A percentile compares a stretch with the other conserved stretches of the same genome.
Evolutionary conservation across 2,888 invertebrate genomes (phyloP).

Genomic region (Diarsia brunnea): DNA sequence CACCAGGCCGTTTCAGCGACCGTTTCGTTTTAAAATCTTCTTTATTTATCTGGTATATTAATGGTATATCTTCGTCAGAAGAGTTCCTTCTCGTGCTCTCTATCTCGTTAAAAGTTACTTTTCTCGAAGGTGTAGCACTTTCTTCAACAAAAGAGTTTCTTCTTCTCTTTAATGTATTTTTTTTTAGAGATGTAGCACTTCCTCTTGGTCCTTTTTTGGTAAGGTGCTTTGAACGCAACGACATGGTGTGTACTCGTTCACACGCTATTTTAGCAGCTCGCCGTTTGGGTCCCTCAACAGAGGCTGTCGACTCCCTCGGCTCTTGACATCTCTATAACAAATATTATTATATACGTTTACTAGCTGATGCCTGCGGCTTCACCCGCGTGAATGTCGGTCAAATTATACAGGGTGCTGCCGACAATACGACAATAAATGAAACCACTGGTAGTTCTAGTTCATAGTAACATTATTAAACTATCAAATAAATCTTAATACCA

Average conservation of each 20-base stretch:
- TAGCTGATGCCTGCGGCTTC: too few relatives aligned
- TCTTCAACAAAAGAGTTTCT: neutral
- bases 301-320: neutral
- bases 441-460: too few relatives aligned
- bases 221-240: slow-evolving; percentile 6
- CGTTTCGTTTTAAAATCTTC: neutral
- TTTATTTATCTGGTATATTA: slow-evolving; percentile 19
- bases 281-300: slow-evolving; percentile 4
- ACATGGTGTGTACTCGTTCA: slow-evolving; percentile 22
- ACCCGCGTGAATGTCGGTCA: too few relatives aligned
- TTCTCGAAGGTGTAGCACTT: neutral
- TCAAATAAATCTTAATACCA: too few relatives aligned
- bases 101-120: neutral
- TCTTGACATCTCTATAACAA: slow-evolving; percentile 9
- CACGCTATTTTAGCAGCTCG: neutral
- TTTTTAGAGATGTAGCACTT: neutral
- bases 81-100: slow-evolving; percentile 4
- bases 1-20: neutral
- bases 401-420: too few relatives aligned
- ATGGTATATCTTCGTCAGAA: slow-evolving; percentile 47
- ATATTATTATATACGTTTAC: neutral
- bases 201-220: neutral
- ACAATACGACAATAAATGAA: too few relatives aligned
- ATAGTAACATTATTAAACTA: too few relatives aligned
- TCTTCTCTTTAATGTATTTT: neutral